phyloP scores from a whole-genome alignment of 2,888 invertebrate genomes.

The Bursaphelenchus okinawaensis region DNA sequence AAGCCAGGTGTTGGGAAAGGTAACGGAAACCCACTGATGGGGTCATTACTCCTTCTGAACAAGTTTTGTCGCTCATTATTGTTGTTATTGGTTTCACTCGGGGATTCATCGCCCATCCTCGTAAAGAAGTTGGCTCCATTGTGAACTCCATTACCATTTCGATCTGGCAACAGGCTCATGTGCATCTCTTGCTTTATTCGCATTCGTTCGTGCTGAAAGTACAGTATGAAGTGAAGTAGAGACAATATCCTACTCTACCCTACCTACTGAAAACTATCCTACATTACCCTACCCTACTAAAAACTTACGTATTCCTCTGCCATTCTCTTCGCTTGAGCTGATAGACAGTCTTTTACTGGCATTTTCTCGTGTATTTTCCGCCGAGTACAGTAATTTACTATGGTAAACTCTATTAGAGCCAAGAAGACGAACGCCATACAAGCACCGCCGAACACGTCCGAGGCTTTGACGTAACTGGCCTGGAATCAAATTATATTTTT shows the following conservation, averaged over 20 bases:
- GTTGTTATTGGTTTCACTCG: neutral
- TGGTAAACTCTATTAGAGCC: constrained; percentile 28
- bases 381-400: constrained; percentile 22
- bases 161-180: neutral
- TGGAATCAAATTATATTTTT: constrained; percentile 2
- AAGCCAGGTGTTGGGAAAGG: neutral
- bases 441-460: constrained; percentile 19
- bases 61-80: neutral
- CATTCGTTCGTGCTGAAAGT: neutral
- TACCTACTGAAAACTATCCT: neutral
- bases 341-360: neutral
- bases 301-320: constrained; percentile 16
- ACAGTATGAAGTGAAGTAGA: no score
- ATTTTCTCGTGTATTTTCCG: constrained; percentile 12
- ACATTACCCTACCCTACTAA: neutral
- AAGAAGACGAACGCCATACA: constrained; percentile 29
- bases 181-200: neutral
- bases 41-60: neutral
- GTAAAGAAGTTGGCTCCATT: neutral
- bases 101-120: neutral
- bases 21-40: neutral
- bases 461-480: constrained; percentile 24
- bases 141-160: neutral
- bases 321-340: constrained; percentile 11
- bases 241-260: no score